Conservation (phyloP, 2,797 vertebrate species). For the Trachurus trachurus region DNA sequence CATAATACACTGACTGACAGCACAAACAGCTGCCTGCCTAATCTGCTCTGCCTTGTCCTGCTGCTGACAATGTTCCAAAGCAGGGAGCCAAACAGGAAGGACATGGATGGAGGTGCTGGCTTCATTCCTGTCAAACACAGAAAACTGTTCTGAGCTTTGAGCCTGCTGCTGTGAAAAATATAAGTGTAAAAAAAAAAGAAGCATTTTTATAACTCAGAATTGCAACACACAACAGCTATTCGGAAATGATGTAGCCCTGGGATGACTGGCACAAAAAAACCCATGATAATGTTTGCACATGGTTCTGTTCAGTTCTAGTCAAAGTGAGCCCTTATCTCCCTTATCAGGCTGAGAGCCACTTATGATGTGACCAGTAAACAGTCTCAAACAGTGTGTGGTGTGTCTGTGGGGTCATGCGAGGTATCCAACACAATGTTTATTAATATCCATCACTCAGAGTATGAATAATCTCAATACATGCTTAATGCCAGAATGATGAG, state of each 20-base stretch:
- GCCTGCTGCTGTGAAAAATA: background rate
- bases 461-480: conserved; percentile 59
- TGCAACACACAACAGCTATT: no score
- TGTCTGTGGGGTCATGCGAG: conserved; percentile 32
- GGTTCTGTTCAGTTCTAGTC: conserved; percentile 31
- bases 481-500: conserved; percentile 60
- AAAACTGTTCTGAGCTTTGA: conserved; percentile 13
- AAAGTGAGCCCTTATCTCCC: conserved; percentile 56
- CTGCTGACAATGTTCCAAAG: conserved; percentile 56
- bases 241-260: no score
- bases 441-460: conserved; percentile 58
- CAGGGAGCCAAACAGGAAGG: conserved; percentile 31
- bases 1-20: conserved; percentile 69
- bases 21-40: conserved; percentile 71
- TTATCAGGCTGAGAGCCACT: conserved; percentile 47
- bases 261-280: background rate
- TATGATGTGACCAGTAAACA: conserved; percentile 51
- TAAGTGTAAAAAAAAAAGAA: no score
- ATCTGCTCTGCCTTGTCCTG: conserved; percentile 19
- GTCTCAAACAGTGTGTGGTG: conserved; percentile 14
- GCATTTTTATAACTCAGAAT: no score
- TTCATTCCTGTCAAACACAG: conserved; percentile 23
- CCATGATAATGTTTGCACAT: conserved; percentile 16
- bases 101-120: background rate
- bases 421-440: conserved; percentile 66